These are phyloP conservation scores for Chrysolina americana DNA, from an alignment of 2,888 invertebrate genomes.

Conservation along the genomic window DNA sequence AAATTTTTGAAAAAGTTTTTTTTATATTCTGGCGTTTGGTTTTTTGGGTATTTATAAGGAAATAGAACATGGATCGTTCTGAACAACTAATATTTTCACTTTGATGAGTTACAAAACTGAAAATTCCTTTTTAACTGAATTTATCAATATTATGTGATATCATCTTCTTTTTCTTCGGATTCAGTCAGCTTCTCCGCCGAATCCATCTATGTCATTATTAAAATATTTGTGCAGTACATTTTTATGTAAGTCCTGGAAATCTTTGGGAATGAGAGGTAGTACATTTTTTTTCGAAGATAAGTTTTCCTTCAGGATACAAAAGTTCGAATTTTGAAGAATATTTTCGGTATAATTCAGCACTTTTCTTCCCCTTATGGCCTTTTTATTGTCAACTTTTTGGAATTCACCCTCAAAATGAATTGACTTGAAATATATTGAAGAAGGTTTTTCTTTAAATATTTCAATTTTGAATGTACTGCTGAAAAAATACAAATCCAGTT, in stretches of 20 bases:
- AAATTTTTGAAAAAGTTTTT: too few species aligned
- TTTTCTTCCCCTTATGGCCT: neutral
- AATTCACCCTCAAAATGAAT: neutral
- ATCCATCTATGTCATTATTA: too few species aligned
- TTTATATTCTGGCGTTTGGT: too few species aligned
- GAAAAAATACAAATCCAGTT: too few species aligned
- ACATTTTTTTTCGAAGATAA: neutral
- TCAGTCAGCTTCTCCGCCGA: neutral
- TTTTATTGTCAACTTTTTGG: neutral
- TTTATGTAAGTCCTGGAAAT: neutral
- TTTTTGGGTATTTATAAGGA: too few species aligned
- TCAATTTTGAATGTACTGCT: too few species aligned
- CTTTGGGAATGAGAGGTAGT: conserved; percentile 1
- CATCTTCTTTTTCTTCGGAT: neutral
- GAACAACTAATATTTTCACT: too few species aligned
- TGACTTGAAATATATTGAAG: neutral
- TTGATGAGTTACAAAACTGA: too few species aligned
- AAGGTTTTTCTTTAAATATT: neutral
- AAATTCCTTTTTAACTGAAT: too few species aligned
- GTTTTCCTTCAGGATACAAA: neutral
- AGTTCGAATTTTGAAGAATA: neutral
- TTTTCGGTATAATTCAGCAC: too few species aligned
- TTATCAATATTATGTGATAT: neutral
- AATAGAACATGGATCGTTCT: too few species aligned
- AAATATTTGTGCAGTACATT: neutral